Conservation (phyloP, 2,888 invertebrate genomes). For the Orchesellides sinensis region DNA sequence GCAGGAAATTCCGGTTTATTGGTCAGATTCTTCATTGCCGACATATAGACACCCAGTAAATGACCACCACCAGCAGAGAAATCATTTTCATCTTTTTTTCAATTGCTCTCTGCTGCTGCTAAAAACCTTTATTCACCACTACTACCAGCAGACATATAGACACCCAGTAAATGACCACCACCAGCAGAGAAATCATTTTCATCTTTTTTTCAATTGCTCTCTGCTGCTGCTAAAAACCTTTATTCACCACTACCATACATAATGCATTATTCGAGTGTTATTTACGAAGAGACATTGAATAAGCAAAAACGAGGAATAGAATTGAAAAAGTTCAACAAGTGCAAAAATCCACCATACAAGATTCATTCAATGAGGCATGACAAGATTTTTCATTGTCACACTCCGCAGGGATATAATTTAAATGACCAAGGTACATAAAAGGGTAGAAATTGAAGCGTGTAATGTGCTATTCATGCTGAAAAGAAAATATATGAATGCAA, state of each 20-base stretch:
- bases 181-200: constrained; percentile 20
- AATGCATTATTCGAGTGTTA: background rate
- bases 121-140: background rate
- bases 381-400: constrained; percentile 13
- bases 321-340: constrained; percentile 17
- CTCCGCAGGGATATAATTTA: constrained; percentile 8
- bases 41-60: background rate
- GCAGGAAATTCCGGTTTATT: constrained; percentile 56
- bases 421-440: constrained; percentile 5
- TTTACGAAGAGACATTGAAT: background rate
- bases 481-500: background rate
- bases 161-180: constrained; percentile 7
- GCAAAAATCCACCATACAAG: background rate
- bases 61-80: constrained; percentile 18
- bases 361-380: constrained; percentile 38
- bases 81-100: constrained; percentile 7
- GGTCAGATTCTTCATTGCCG: constrained; percentile 21
- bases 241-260: background rate
- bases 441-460: constrained; percentile 11
- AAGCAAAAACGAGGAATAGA: constrained; percentile 10
- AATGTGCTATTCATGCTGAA: constrained; percentile 5
- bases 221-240: background rate
- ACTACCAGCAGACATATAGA: background rate
- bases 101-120: background rate
- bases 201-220: background rate